Evolutionary conservation across 2,797 vertebrate species (phyloP).

Genomic region (Emys orbicularis): DNA sequence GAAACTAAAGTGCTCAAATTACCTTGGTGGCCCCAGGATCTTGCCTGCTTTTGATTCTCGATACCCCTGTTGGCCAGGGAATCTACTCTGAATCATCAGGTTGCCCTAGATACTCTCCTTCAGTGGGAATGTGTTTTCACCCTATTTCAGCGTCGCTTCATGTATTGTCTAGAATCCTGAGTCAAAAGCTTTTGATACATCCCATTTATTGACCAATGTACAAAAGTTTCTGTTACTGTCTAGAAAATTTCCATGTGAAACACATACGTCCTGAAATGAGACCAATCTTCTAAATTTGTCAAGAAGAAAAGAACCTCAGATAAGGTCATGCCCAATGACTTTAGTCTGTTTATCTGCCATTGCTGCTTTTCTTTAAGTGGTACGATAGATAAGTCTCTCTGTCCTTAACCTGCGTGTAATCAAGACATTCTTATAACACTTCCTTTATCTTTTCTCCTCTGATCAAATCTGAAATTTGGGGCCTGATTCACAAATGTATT

Average conservation of each 20-base stretch:
- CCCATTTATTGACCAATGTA: not conserved
- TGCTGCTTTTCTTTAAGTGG: not conserved
- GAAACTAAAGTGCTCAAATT: not conserved
- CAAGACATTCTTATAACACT: not conserved
- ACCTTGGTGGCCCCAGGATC: not conserved
- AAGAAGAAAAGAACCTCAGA: not conserved
- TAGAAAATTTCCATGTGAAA: not conserved
- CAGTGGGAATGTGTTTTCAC: not conserved
- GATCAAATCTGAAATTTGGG: not conserved
- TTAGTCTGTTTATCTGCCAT: not conserved
- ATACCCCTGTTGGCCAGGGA: not conserved
- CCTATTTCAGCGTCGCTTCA: not conserved
- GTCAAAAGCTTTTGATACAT: not conserved
- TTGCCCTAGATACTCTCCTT: not conserved
- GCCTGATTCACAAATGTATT: constrained; percentile 12
- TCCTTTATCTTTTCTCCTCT: not conserved
- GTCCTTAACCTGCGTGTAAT: not conserved
- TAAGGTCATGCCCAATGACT: not conserved
- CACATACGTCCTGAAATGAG: not conserved
- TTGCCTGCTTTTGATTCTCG: not conserved
- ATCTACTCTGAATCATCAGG: not conserved
- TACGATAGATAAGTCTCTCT: not conserved
- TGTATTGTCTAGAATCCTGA: not conserved
- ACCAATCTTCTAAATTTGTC: not conserved
- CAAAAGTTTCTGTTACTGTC: not conserved